Conservation (phyloP, 1,140 invertebrate genomes). For the Chelonus insularis region DNA sequence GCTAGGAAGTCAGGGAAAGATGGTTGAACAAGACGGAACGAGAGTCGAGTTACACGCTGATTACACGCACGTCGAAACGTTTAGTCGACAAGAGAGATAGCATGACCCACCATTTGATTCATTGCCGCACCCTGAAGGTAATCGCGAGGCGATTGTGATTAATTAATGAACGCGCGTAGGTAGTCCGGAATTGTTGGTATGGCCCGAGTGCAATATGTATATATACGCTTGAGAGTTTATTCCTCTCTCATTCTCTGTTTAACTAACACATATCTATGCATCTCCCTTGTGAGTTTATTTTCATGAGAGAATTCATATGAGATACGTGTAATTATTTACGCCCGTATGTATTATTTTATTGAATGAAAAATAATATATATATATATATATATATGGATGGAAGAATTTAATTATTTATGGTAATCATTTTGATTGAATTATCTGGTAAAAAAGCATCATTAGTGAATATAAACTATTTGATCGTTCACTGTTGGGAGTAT, state of each 20-base stretch:
- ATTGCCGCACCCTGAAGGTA: conserved; percentile 26
- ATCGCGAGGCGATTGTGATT: conserved; percentile 30
- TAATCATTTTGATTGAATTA: conserved; percentile 5
- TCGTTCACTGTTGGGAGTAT: too few species aligned
- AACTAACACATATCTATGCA: neutral
- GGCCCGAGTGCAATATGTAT: neutral
- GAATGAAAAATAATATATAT: neutral
- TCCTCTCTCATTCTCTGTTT: neutral
- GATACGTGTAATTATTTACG: neutral
- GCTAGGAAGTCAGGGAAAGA: neutral
- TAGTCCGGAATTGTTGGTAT: conserved; percentile 23
- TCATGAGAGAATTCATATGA: conserved; percentile 1
- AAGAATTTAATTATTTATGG: conserved; percentile 1
- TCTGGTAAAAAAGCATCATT: neutral
- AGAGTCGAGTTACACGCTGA: conserved; percentile 14
- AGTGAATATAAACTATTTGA: neutral
- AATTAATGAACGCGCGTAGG: conserved; percentile 27
- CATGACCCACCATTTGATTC: conserved; percentile 22
- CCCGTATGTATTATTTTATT: neutral
- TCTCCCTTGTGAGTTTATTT: neutral
- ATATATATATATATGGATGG: neutral
- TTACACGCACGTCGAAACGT: conserved; percentile 13
- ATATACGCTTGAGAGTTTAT: too few species aligned
- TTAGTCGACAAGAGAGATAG: conserved; percentile 1
- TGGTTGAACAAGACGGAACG: conserved; percentile 4